phyloP scores from a whole-genome alignment of 1,140 invertebrate genomes.

The Coptotermes formosanus region DNA sequence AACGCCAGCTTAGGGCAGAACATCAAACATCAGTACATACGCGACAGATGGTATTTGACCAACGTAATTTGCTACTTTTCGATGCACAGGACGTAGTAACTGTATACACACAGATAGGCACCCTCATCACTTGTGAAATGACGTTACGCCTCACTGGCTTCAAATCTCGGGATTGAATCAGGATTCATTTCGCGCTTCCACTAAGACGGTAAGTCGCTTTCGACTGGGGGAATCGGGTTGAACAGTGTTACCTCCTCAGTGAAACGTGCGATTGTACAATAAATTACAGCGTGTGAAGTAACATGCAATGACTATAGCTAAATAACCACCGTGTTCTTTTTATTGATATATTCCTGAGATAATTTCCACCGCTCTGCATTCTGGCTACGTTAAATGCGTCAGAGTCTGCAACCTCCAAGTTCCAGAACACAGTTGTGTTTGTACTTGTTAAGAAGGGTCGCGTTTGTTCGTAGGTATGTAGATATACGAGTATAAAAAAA shows the following conservation, averaged over 20 bases:
- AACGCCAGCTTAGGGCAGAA: neutral
- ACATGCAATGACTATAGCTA: too few relatives aligned
- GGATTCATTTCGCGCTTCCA: neutral
- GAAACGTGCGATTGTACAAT: neutral
- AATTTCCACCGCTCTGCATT: too few relatives aligned
- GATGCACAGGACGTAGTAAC: neutral
- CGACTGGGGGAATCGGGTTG: neutral
- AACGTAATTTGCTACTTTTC: slow-evolving; percentile 12
- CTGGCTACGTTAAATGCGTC: too few relatives aligned
- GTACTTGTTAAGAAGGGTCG: too few relatives aligned
- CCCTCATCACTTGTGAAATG: slow-evolving; percentile 10
- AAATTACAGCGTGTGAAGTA: neutral
- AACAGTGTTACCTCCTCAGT: neutral
- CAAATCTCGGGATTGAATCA: neutral
- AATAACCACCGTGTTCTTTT: too few relatives aligned
- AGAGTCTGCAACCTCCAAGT: too few relatives aligned
- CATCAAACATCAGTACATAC: neutral
- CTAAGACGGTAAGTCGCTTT: neutral
- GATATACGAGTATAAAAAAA: too few relatives aligned
- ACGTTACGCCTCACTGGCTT: neutral
- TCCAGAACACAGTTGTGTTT: too few relatives aligned
- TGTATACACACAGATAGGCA: slow-evolving; percentile 5
- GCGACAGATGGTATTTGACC: neutral
- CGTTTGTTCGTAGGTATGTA: too few relatives aligned
- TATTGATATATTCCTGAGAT: too few relatives aligned